Evolutionary conservation across 1,140 invertebrate species (phyloP).

Genomic region (Zaprionus capensis): DNA sequence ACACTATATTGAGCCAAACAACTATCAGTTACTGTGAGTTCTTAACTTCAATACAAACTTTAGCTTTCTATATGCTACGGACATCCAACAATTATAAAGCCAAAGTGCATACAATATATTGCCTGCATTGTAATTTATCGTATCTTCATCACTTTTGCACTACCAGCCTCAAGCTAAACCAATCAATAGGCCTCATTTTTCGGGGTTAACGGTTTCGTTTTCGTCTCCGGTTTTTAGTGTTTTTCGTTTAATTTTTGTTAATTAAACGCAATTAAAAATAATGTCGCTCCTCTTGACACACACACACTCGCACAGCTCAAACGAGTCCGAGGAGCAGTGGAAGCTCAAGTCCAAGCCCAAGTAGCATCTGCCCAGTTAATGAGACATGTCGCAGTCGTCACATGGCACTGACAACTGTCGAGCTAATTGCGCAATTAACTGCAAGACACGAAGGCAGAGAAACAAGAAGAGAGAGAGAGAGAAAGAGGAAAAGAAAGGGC

Average conservation of each 20-base stretch:
- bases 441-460: conserved; percentile 25
- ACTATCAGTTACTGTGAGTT: too few species aligned
- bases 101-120: too few species aligned
- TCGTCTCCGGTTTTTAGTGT: conserved; percentile 48
- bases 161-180: too few species aligned
- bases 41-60: too few species aligned
- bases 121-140: background rate
- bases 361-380: conserved; percentile 60
- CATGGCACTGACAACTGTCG: conserved; percentile 67
- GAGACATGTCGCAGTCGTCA: conserved; percentile 74
- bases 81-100: too few species aligned
- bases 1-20: too few species aligned
- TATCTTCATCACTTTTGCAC: background rate
- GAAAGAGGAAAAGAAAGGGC: background rate
- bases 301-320: conserved; percentile 30
- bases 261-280: conserved; percentile 76
- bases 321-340: conserved; percentile 7
- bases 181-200: conserved; percentile 15
- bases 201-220: conserved; percentile 11
- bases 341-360: background rate
- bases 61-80: too few species aligned
- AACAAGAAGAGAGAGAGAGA: background rate
- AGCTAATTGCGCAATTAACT: conserved; percentile 80
- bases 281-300: conserved; percentile 34
- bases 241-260: conserved; percentile 76